Evolutionary conservation across 2,113 vertebrate genomes (phyloP).

Genomic region (Paracanthobrama guichenoti): DNA sequence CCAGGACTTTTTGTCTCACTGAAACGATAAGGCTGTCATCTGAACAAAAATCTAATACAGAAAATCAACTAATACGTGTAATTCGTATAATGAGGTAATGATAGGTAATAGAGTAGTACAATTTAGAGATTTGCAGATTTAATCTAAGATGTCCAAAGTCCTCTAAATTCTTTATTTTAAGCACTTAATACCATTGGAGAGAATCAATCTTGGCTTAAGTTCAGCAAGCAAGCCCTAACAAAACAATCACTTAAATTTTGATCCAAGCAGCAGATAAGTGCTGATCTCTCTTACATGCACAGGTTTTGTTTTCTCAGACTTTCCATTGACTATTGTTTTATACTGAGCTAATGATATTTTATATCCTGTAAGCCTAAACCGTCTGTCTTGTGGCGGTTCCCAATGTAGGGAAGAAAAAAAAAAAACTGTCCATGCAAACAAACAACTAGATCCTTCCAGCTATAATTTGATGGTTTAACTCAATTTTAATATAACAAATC

Average conservation of each 20-base stretch:
- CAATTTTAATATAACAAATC: neutral
- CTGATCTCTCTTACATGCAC: neutral
- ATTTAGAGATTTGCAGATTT: neutral
- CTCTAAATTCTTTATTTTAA: neutral
- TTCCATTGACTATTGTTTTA: neutral
- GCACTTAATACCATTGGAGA: neutral
- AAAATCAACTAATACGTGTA: neutral
- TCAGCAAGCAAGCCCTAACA: neutral
- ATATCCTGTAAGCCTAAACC: neutral
- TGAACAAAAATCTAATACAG: neutral
- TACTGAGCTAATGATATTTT: neutral
- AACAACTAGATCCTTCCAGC: neutral
- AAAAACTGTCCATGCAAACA: neutral
- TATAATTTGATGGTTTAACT: neutral
- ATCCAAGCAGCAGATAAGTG: neutral
- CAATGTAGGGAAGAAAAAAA: neutral
- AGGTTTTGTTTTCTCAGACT: neutral
- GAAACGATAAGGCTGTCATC: neutral
- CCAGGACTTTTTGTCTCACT: neutral
- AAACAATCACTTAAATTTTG: neutral
- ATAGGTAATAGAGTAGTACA: neutral
- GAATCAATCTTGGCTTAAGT: neutral
- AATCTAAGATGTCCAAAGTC: neutral
- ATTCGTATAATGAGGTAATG: neutral
- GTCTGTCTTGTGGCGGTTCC: neutral